phyloP scores from a whole-genome alignment of 2,797 vertebrate species.

The Rhadinocentrus ornatus region DNA sequence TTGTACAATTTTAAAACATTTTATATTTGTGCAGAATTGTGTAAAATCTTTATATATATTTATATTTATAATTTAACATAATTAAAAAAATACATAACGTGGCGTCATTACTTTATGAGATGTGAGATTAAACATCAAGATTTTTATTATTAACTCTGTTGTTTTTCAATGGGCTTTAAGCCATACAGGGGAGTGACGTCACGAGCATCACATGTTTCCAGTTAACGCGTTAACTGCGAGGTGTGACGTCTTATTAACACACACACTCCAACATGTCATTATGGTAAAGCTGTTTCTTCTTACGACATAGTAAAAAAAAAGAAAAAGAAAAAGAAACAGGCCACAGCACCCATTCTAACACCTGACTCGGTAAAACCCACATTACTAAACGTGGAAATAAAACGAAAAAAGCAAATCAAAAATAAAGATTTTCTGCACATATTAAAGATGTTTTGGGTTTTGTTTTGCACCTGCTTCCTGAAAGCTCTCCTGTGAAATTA shows the following conservation, averaged over 20 bases:
- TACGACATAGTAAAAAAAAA: constrained; percentile 17
- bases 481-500: constrained; percentile 8
- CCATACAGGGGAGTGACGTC: constrained; percentile 61
- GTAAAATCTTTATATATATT: not conserved
- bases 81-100: not conserved
- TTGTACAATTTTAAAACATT: no score
- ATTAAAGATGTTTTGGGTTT: constrained; percentile 11
- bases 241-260: constrained; percentile 71
- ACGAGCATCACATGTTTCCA: constrained; percentile 46
- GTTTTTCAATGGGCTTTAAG: constrained; percentile 33
- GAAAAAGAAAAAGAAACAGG: no score
- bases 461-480: constrained; percentile 2
- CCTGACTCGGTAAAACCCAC: constrained; percentile 3
- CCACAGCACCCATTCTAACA: constrained; percentile 27
- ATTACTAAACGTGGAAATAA: not conserved
- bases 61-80: not conserved
- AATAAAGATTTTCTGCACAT: not conserved
- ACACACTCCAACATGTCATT: constrained; percentile 8
- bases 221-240: constrained; percentile 59
- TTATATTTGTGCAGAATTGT: constrained; percentile 2
- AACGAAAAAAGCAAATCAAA: not conserved
- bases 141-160: constrained; percentile 2
- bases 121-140: not conserved
- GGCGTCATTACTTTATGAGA: no score
- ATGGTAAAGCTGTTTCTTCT: constrained; percentile 24